Evolutionary conservation across 2,113 vertebrate genomes (phyloP), one percentile per base, ranked within the genome.

Genomic region (Beaufortia kweichowensis): DNA sequence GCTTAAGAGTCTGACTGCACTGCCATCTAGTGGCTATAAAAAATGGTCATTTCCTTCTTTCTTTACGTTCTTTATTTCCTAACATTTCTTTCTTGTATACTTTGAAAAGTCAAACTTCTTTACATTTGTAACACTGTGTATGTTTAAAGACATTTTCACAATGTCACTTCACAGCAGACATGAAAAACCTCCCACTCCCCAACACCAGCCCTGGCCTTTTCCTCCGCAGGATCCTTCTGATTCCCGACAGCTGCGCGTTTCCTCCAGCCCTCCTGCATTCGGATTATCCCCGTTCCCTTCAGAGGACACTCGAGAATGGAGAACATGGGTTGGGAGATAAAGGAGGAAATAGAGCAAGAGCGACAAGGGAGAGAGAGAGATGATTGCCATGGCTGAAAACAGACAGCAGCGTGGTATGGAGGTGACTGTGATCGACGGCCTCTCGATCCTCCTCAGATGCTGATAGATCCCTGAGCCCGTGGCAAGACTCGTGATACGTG

Each of bases 21-120:
- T 85, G 84, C 81, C 85, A 87, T 84, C 85, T 85, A 82, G 84
- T 85, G 85, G 76, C 29, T 24, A 15, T 10, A 14, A 3, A 41
- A 1, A 61, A n/a, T n/a, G n/a, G n/a, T n/a, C n/a, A n/a, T n/a
- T n/a, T n/a, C n/a, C n/a, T n/a, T n/a, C n/a, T 63, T 28, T 71
- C 41, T 33, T 4, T 24, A 28, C 10, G 2, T 19, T 21, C 4
- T 46, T 50, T 15, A 4, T 48, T 28, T 48, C 15, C 4, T 7
- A 21, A 3, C 23, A 21, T 43, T 15, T 43, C 35, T 24, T 23
- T 48, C 31, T 15, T 15, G 4, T 17, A 15, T 17, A 17, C 15
- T 46, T 46, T 17, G 12, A 15, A 14, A 14, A 14, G 3, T 35
- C 3, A 35, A 35, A 46, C 15, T 17, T 15, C 12, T 46, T 15